Conservation (phyloP, 1,140 invertebrate genomes). For the Physella acuta region DNA sequence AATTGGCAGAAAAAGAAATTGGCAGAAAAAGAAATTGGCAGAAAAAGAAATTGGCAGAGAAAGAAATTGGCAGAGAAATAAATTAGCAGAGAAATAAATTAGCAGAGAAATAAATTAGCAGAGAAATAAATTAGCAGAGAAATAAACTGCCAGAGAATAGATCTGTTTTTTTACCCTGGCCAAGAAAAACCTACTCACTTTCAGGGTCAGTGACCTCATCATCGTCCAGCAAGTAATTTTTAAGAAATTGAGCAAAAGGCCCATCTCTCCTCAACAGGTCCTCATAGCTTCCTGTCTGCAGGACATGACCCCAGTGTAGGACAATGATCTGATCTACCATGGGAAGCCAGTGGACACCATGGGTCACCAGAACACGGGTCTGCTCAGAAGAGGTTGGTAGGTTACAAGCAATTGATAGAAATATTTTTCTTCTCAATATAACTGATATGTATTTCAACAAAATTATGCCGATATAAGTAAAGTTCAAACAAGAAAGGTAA, state of each 20-base stretch:
- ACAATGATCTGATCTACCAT: slow-evolving; percentile 57
- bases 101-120: neutral
- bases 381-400: too few species aligned
- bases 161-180: too few species aligned
- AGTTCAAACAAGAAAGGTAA: too few species aligned
- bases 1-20: neutral
- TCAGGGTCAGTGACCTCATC: slow-evolving; percentile 41
- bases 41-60: neutral
- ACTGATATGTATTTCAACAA: too few species aligned
- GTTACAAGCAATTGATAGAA: too few species aligned
- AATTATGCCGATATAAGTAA: too few species aligned
- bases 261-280: slow-evolving; percentile 48
- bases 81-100: neutral
- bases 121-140: too few species aligned
- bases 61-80: neutral
- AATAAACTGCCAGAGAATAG: too few species aligned
- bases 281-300: slow-evolving; percentile 55
- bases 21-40: neutral
- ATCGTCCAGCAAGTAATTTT: slow-evolving; percentile 37
- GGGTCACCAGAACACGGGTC: slow-evolving; percentile 59
- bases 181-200: too few species aligned
- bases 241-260: slow-evolving; percentile 52
- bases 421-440: too few species aligned
- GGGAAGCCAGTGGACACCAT: slow-evolving; percentile 56
- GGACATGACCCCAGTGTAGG: slow-evolving; percentile 51